Base-by-base conservation (phyloP, 1,140 invertebrate species). In the Ips nitidus region DNA sequence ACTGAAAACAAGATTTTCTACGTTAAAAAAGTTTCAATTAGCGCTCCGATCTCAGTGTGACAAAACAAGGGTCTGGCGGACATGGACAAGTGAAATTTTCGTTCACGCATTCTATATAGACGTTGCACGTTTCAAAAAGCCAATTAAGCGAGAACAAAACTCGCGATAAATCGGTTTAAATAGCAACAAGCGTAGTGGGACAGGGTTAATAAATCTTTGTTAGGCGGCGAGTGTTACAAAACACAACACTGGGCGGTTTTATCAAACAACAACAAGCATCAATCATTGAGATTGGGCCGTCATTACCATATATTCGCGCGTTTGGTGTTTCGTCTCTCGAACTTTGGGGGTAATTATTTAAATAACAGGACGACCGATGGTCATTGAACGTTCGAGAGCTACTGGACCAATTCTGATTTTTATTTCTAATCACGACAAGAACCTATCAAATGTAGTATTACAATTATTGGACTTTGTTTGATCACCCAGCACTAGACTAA, bases 151-250 rank as follows among this genome's bases (percentile, higher is more conserved):
- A 63, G 43, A 68, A 63, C 61, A 67, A 74, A 74, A 71, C 55
- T 70, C 57, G 66, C 65, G 66, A 69, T 71, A 71, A 74, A 72
- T 72, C 70, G 60, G 63, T 72, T 71, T 66, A 69, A 74, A 74
- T 73, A 70, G 73, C 65, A 66, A 65, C 69, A 63, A 64, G 69
- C 64, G 58, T 50, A 47, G 66, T 60, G 60, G 57, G 66, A 69
- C 69, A 52, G 67, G 70, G 70, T 74, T 75, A 75, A 75, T 75
- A 75, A 75, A 75, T 75, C 74, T 72, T 71, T 72, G 70, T 74
- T 73, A 71, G 57, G 59, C 58, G 42, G 64, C 50, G 63, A 73
- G 67, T 72, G 71, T 74, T 71, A 70, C 72, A 69, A 74, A 72
- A 73, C 72, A 74, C 45, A 73, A 71, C 68, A 70, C 68, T 52